These are phyloP conservation scores for Chrysocyon brachyurus DNA, from an alignment of 2,797 vertebrate species.

Conservation along the genomic window DNA sequence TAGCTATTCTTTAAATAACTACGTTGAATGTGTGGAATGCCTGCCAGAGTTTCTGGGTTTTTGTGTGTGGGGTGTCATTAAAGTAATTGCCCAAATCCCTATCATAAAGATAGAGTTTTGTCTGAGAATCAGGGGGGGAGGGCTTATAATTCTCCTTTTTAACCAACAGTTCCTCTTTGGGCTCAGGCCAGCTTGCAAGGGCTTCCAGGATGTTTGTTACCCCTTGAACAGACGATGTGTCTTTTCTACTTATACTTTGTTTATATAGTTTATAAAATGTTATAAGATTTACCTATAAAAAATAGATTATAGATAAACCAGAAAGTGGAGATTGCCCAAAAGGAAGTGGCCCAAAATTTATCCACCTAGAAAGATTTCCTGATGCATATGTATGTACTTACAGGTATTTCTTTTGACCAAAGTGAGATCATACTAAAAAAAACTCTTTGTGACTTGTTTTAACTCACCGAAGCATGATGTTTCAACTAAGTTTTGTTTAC, in stretches of 20 bases:
- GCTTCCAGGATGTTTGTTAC: not conserved
- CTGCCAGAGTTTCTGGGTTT: not conserved
- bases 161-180: not conserved
- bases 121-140: not conserved
- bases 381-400: not conserved
- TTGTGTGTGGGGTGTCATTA: not conserved
- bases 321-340: not conserved
- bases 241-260: conserved; percentile 11
- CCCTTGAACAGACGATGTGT: not conserved
- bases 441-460: not conserved
- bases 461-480: not conserved
- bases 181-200: not conserved
- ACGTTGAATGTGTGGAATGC: not conserved
- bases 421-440: not conserved
- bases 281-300: not conserved
- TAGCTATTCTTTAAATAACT: not conserved
- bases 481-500: not conserved
- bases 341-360: not conserved
- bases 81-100: not conserved
- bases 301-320: not conserved
- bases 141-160: not conserved
- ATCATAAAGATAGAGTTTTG: not conserved
- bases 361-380: not conserved
- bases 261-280: not conserved
- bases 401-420: not conserved